Base-by-base conservation (phyloP, 1,140 invertebrate species). In the Habropoda laboriosa region DNA sequence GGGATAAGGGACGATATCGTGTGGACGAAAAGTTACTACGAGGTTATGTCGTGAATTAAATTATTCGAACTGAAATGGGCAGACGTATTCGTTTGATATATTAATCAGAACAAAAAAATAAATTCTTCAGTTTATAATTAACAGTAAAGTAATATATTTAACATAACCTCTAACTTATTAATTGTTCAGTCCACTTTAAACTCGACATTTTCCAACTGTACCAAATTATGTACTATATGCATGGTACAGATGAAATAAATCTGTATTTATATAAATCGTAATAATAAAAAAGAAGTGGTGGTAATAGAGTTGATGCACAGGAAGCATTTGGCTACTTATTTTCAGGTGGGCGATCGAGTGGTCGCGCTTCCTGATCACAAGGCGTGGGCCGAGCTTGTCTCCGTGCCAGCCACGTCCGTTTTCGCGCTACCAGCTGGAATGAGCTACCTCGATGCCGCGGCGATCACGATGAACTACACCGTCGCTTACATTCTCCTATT, bases 401-500 rank as follows among this genome's bases (percentile, higher is more conserved):
- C 95, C 3, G 96, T 98, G 0, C 95, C 96, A 1, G 95, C 95
- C 16, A 95, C 96, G 81, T 96, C 95, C 84, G 96, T 97, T 78
- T 98, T 96, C 93, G 95, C 95, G 72, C 92, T 98, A 83, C 97
- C 97, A 18, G 94, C 95, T 42, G 95, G 94, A 55, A 96, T 98
- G 95, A 95, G 93, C 66, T 96, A 96, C 78, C 92, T 96, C 86
- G 97, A 98, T 85, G 97, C 96, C 21, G 96, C 96, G 16, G 96
- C 97, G 47, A 94, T 98, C 82, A 96, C 97, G 35, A 96, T 97
- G 94, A 97, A 97, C 92, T 98, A 97, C 89, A 94, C 97, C 55
- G 96, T 98, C 2, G 97, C 97, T 57, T 96, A 98, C 90, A 96
- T 97, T 78, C 93, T 98, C 76, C 95, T 98, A 12, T 98, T 98